Evolutionary conservation across 2,888 invertebrate species (phyloP).

Genomic region (Melanchra persicariae): DNA sequence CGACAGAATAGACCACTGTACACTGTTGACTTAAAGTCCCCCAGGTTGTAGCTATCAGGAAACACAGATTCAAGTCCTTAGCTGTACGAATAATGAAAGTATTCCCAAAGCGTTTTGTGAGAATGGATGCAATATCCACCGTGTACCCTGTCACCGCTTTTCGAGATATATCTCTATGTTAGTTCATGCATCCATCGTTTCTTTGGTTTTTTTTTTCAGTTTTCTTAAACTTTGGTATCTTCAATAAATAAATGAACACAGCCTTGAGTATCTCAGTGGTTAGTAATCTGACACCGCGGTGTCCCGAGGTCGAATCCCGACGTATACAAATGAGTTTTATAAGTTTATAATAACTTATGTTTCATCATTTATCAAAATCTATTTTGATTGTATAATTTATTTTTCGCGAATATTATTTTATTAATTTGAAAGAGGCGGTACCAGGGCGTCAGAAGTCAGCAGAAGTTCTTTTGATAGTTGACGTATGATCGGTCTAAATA

Average conservation of each 20-base stretch:
- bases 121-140: no score
- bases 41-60: no score
- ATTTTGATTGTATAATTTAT: constrained; percentile 17
- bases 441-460: constrained; percentile 18
- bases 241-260: constrained; percentile 3
- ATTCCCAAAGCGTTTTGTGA: no score
- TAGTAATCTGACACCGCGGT: constrained; percentile 38
- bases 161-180: background rate
- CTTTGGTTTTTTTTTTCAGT: background rate
- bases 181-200: no score
- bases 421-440: constrained; percentile 45
- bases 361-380: constrained; percentile 37
- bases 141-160: background rate
- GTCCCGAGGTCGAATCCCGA: constrained; percentile 46
- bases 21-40: no score
- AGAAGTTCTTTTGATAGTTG: constrained; percentile 2
- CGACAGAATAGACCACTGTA: no score
- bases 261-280: constrained; percentile 35
- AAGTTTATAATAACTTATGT: constrained; percentile 22
- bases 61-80: no score
- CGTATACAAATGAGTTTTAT: constrained; percentile 35
- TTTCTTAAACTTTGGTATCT: background rate
- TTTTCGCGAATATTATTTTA: constrained; percentile 17
- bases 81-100: no score
- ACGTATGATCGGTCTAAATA: constrained; percentile 6